These are phyloP conservation scores for Metopolophium dirhodum DNA, from an alignment of 1,140 invertebrate species.

Conservation along the genomic window DNA sequence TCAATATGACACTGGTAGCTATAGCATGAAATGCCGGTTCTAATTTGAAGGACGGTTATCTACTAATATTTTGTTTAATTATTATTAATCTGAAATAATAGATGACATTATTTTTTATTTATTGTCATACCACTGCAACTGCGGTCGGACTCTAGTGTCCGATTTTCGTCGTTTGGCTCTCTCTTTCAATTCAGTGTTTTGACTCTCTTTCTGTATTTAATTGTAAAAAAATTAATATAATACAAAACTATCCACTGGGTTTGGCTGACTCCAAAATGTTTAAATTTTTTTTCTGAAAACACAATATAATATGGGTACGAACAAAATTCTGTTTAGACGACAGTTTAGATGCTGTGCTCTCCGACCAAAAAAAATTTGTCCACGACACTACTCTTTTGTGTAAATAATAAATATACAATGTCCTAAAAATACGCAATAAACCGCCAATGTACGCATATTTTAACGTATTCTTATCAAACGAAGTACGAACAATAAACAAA, in stretches of 20 bases:
- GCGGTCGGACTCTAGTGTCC: no score
- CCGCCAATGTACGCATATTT: not conserved
- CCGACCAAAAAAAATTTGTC: not conserved
- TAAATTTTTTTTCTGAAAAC: not conserved
- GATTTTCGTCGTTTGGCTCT: not conserved
- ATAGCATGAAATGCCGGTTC: not conserved
- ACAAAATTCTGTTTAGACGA: not conserved
- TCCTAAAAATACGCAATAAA: constrained; percentile 17
- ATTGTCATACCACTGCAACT: not conserved
- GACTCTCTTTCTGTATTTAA: not conserved
- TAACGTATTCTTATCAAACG: constrained; percentile 34
- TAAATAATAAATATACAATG: not conserved
- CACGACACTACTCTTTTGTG: not conserved
- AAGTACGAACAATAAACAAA: constrained; percentile 17
- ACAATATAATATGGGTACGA: not conserved
- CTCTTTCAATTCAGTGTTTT: not conserved
- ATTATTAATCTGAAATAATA: not conserved
- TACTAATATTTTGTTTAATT: not conserved
- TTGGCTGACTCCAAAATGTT: not conserved
- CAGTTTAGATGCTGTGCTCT: not conserved
- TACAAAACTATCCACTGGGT: not conserved
- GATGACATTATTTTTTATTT: not conserved
- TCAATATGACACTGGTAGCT: no score
- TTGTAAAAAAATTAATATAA: not conserved
- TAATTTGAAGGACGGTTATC: not conserved